Conservation (phyloP, 2,797 vertebrate genomes). For the Halcyon smyrnensis region DNA sequence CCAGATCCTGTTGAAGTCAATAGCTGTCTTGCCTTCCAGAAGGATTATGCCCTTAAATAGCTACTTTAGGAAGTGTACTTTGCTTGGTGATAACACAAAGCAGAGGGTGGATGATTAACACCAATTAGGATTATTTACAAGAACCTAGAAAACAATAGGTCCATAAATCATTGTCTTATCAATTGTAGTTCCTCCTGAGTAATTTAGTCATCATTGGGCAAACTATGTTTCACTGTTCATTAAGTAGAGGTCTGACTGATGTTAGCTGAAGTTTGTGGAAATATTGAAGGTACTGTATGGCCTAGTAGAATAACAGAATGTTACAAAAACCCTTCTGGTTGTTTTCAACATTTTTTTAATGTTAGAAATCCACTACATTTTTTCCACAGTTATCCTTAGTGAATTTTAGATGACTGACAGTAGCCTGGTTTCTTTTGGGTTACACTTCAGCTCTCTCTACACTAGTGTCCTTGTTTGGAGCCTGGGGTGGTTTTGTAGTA, state of each 20-base stretch:
- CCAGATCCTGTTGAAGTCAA: conserved; percentile 33
- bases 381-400: neutral
- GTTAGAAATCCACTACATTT: neutral
- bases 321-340: neutral
- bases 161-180: conserved; percentile 65
- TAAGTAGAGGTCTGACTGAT: neutral
- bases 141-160: conserved; percentile 57
- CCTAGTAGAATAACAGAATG: neutral
- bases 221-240: neutral
- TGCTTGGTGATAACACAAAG: conserved; percentile 50
- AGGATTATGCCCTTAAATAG: conserved; percentile 53
- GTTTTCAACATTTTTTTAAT: neutral
- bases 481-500: neutral
- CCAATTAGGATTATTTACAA: conserved; percentile 62
- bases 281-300: neutral
- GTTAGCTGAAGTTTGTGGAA: neutral
- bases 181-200: conserved; percentile 36
- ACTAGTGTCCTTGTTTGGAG: neutral
- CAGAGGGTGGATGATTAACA: conserved; percentile 57
- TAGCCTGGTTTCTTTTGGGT: neutral
- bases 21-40: conserved; percentile 39
- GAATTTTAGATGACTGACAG: neutral
- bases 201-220: conserved; percentile 41
- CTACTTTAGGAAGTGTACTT: conserved; percentile 61
- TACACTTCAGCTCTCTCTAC: neutral